Base-by-base conservation (phyloP, 2,113 vertebrate species). In the Eidolon helvum region DNA sequence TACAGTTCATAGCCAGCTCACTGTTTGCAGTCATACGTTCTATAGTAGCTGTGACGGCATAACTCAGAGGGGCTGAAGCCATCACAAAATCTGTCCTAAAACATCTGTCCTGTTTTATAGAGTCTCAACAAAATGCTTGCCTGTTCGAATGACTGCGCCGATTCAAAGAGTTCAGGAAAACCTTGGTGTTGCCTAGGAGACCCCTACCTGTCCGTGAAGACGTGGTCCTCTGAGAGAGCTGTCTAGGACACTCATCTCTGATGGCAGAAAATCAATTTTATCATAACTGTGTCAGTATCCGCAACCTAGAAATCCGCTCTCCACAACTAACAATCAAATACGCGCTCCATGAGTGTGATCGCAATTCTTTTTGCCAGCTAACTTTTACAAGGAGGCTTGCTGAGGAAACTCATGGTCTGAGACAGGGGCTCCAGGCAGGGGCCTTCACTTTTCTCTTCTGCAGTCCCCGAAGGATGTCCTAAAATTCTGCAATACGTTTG, bases 1-100 rank as follows among this genome's bases (percentile, higher is more conserved):
- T 79, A 22, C 16, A 96, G 77, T 95, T 82, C 86, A 74, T 18
- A 92, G 75, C 79, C 79, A 57, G 63, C 53, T 97, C 45, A 45
- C 69, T 72, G 21, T 33, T 77, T 30, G 19, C 33, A 90, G 33
- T 71, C 45, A 43, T 11, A 91, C 16, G 50, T 87, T 84, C 30
- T 50, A 10, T 7, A 40, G 16, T 3, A 28, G 10, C 57, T 71
- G 7, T 30, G 55, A 57, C 28, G 50, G 71, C 55, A n/a, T 55
- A 83, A 79, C 35, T 75, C 24, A 57, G 3, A n/a, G 65, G 21
- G 1, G 16, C 38, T 75, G 85, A 87, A 53, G n/a, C 15, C 45
- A 59, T 33, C 45, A 91, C 71, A 79, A 53, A 87, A 66, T 15
- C 48, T 24, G 71, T 75, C 28, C 12, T 82, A 48, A 86, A 87